Conservation (phyloP, 2,888 invertebrate genomes). For the Tetramorium bicarinatum region DNA sequence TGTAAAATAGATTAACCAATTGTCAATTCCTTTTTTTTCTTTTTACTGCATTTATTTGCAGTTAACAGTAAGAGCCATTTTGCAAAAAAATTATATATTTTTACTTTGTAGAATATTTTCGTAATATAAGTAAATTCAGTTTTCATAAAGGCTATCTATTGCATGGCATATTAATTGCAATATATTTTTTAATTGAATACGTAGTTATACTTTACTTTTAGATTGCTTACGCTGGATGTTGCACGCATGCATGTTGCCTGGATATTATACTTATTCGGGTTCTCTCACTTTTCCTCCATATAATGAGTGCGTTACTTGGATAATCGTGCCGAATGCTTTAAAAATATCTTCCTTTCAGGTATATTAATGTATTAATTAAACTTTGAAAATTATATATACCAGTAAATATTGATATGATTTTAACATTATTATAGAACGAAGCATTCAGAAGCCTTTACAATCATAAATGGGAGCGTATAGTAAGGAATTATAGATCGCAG, state of each 20-base stretch:
- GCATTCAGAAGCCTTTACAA: slow-evolving; percentile 88
- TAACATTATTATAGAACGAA: slow-evolving; percentile 86
- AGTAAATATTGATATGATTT: not conserved
- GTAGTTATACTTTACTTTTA: slow-evolving; percentile 14
- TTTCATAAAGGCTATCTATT: not conserved
- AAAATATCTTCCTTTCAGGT: slow-evolving; percentile 79
- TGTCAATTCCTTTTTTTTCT: not conserved
- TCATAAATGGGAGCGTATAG: slow-evolving; percentile 85
- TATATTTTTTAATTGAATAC: slow-evolving; percentile 1
- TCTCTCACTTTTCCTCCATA: slow-evolving; percentile 79
- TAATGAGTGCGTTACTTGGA: slow-evolving; percentile 80
- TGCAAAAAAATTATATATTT: not conserved
- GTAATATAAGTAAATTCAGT: not conserved
- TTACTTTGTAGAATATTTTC: not conserved
- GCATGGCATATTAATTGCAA: not conserved
- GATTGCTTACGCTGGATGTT: slow-evolving; percentile 77
- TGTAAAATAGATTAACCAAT: not conserved
- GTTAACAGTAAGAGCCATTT: not conserved
- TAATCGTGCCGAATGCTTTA: slow-evolving; percentile 75
- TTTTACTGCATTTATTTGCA: not conserved
- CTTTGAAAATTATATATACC: not conserved
- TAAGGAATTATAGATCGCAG: slow-evolving; percentile 87
- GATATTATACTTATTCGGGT: slow-evolving; percentile 80
- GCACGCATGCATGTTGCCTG: slow-evolving; percentile 66
- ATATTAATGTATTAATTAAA: not conserved